phyloP scores from a whole-genome alignment of 2,888 invertebrate genomes.

The Elysia crispata region DNA sequence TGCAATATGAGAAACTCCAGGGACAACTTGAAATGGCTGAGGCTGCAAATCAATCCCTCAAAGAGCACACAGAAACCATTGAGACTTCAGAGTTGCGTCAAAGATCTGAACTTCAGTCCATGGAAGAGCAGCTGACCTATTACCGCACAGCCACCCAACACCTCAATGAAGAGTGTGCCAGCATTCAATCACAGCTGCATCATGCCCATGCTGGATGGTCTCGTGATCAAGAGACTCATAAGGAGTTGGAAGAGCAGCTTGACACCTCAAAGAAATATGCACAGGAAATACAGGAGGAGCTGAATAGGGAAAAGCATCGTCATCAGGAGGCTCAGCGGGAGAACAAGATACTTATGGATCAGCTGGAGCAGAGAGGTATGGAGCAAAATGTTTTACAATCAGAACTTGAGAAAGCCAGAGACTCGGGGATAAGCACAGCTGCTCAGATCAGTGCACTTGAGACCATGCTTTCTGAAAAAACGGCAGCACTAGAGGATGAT shows the following conservation, averaged over 20 bases:
- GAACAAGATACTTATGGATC: background rate
- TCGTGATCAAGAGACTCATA: no score
- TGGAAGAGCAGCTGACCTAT: slow-evolving; percentile 32
- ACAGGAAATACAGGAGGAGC: no score
- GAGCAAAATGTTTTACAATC: background rate
- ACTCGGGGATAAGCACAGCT: background rate
- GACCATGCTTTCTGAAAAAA: slow-evolving; percentile 14
- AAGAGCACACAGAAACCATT: slow-evolving; percentile 16
- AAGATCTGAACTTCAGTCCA: slow-evolving; percentile 17
- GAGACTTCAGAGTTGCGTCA: background rate
- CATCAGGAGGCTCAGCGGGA: slow-evolving; percentile 4
- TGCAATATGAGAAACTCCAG: slow-evolving; percentile 46
- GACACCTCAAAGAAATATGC: no score
- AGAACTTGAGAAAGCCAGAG: slow-evolving; percentile 3
- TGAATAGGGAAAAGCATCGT: background rate
- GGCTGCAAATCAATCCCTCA: slow-evolving; percentile 26
- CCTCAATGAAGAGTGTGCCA: slow-evolving; percentile 26
- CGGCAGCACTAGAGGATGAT: background rate
- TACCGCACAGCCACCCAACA: slow-evolving; percentile 13
- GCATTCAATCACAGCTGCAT: slow-evolving; percentile 25
- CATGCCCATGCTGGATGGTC: slow-evolving; percentile 9
- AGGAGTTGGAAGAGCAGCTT: no score
- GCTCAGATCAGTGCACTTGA: background rate
- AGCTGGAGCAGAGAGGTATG: slow-evolving; percentile 14
- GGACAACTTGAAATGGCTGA: slow-evolving; percentile 39